Evolutionary conservation across 2,888 invertebrate species (phyloP).

Genomic region (Agriotes lineatus): DNA sequence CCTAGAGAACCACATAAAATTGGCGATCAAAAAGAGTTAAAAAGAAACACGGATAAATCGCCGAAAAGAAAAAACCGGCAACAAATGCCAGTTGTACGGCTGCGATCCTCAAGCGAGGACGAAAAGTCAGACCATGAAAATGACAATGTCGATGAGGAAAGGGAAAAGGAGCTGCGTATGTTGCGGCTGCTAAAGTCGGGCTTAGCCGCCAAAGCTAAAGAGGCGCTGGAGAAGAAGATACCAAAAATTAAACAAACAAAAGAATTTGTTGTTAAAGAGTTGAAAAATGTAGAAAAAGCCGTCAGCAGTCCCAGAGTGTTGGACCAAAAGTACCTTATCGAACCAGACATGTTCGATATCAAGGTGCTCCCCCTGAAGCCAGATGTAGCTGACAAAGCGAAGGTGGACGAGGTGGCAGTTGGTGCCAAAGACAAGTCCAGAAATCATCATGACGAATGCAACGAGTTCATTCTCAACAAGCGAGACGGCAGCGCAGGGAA

Average conservation of each 20-base stretch:
- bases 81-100: constrained; percentile 70
- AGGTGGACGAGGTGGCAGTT: constrained; percentile 20
- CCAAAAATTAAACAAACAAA: constrained; percentile 52
- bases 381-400: constrained; percentile 45
- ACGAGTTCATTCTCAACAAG: constrained; percentile 45
- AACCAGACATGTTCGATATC: constrained; percentile 61
- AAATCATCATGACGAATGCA: constrained; percentile 31
- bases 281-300: constrained; percentile 5
- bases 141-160: constrained; percentile 71
- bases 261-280: neutral
- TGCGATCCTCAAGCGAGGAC: constrained; percentile 70
- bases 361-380: constrained; percentile 58
- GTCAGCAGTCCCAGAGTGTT: constrained; percentile 21
- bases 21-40: constrained; percentile 3
- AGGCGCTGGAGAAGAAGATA: constrained; percentile 72
- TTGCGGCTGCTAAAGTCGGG: constrained; percentile 76
- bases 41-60: constrained; percentile 33
- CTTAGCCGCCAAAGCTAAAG: constrained; percentile 79
- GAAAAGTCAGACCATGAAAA: constrained; percentile 66
- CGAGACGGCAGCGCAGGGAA: constrained; percentile 29
- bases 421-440: neutral
- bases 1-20: constrained; percentile 24
- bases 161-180: constrained; percentile 77
- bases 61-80: constrained; percentile 47
- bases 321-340: constrained; percentile 46